Conservation (phyloP, 2,113 vertebrate species). For the Otolemur garnettii region DNA sequence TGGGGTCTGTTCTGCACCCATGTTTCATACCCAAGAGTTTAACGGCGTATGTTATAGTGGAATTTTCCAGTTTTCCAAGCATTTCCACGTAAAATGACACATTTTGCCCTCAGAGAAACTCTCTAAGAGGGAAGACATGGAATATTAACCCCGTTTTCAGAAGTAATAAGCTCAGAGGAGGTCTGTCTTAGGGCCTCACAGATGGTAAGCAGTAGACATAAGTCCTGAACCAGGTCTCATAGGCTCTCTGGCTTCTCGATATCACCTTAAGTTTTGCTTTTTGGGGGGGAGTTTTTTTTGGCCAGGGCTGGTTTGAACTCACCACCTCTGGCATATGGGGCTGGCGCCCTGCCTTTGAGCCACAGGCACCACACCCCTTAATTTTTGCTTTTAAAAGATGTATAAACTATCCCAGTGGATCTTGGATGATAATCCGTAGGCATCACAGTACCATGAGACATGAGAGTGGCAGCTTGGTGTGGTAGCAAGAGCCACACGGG, state of each 20-base stretch:
- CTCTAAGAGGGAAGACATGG: not conserved
- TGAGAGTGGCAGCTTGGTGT: not conserved
- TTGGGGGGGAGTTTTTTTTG: no score
- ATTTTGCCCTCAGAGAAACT: not conserved
- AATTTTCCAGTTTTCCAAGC: not conserved
- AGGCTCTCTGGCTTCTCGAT: not conserved
- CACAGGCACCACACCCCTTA: no score
- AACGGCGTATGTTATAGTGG: not conserved
- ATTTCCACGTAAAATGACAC: not conserved
- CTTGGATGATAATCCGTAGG: not conserved
- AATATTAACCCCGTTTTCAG: not conserved
- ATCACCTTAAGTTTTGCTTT: conserved; percentile 27
- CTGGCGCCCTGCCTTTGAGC: no score
- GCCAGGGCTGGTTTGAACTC: no score
- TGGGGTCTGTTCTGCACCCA: not conserved
- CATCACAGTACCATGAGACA: accelerated
- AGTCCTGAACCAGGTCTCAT: not conserved
- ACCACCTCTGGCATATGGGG: no score
- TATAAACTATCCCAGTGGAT: not conserved
- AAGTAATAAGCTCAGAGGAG: not conserved
- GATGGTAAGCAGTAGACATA: not conserved
- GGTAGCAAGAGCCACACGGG: not conserved
- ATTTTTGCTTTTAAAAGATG: conserved; percentile 19
- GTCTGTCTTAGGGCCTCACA: not conserved
- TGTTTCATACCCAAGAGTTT: not conserved